phyloP scores from a whole-genome alignment of 1,140 invertebrate genomes.

The Ditylenchus dipsaci region DNA sequence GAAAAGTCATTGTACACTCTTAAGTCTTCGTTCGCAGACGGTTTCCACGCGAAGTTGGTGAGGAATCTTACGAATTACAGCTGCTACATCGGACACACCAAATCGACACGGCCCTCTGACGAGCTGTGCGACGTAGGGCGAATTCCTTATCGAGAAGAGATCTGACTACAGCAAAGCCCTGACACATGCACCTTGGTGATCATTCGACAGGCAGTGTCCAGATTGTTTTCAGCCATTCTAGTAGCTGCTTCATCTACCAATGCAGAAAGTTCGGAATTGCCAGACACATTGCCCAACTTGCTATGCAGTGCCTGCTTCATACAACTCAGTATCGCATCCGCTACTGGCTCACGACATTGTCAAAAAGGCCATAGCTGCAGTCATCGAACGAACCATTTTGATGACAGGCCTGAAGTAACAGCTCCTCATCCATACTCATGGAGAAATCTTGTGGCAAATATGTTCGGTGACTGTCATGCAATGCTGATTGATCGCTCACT shows the following conservation, averaged over 20 bases:
- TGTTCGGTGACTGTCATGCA: conserved; percentile 89
- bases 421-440: conserved; percentile 82
- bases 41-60: no score
- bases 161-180: conserved; percentile 92
- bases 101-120: no score
- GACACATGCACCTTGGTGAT: conserved; percentile 65
- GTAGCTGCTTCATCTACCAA: conserved; percentile 74
- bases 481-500: conserved; percentile 92
- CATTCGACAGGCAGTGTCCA: conserved; percentile 67
- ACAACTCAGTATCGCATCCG: conserved; percentile 76
- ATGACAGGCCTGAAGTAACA: conserved; percentile 84
- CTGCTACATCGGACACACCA: no score
- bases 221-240: conserved; percentile 79
- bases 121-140: conserved; percentile 56
- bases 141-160: conserved; percentile 61
- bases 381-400: conserved; percentile 91
- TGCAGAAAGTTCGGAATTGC: conserved; percentile 64
- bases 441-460: conserved; percentile 93
- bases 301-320: conserved; percentile 69
- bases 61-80: no score
- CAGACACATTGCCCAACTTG: conserved; percentile 3
- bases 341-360: conserved; percentile 86
- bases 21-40: no score
- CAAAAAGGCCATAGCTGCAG: conserved; percentile 95
- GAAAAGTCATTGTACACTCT: no score